phyloP scores from a whole-genome alignment of 1,140 invertebrate species.

The Carcinoscorpius rotundicauda region DNA sequence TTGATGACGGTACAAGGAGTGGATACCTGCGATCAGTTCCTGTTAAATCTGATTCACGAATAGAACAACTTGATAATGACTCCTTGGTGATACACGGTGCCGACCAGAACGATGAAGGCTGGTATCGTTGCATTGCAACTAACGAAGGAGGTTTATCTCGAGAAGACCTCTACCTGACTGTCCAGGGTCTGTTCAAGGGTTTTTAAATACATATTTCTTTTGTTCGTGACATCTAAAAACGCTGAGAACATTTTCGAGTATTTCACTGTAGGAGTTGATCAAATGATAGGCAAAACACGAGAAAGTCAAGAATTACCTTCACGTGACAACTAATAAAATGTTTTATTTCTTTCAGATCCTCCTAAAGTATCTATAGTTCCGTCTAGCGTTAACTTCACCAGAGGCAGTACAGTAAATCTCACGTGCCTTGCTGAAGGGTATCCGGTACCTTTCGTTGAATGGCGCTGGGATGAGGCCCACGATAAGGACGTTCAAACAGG shows the following conservation, averaged over 20 bases:
- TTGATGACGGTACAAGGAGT: slow-evolving; percentile 3
- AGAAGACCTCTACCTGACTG: slow-evolving; percentile 20
- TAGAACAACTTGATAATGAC: slow-evolving; percentile 20
- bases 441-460: slow-evolving; percentile 31
- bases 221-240: not conserved
- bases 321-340: no score
- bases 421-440: slow-evolving; percentile 30
- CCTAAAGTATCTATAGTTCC: slow-evolving; percentile 30
- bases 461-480: slow-evolving; percentile 27
- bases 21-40: slow-evolving; percentile 7
- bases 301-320: no score
- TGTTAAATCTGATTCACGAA: slow-evolving; percentile 11
- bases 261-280: no score
- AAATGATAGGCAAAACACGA: no score
- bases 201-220: not conserved
- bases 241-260: no score
- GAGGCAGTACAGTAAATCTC: slow-evolving; percentile 32
- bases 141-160: slow-evolving; percentile 37
- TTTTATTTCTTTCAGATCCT: slow-evolving; percentile 25
- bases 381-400: slow-evolving; percentile 17
- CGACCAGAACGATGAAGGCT: slow-evolving; percentile 33
- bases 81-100: slow-evolving; percentile 28
- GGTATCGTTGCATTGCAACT: slow-evolving; percentile 37
- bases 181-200: not conserved
- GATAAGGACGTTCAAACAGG: slow-evolving; percentile 10